Conservation (phyloP, 1,140 invertebrate genomes). For the Pentalonia nigronervosa region DNA sequence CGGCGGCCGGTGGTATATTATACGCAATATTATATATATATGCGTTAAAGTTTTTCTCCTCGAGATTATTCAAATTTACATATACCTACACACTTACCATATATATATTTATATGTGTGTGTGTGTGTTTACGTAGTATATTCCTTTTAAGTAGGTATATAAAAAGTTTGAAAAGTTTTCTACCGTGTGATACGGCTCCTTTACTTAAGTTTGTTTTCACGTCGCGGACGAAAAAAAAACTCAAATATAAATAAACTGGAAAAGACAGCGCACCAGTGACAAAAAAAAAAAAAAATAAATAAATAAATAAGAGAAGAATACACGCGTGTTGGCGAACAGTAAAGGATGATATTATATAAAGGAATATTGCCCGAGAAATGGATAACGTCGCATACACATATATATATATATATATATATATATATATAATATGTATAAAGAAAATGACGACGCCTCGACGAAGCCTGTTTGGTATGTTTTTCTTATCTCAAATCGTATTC, state of each 20-base stretch:
- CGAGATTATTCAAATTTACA: slow-evolving; percentile 25
- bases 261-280: neutral
- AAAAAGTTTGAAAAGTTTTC: slow-evolving; percentile 35
- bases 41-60: slow-evolving; percentile 34
- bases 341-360: slow-evolving; percentile 6
- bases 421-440: neutral
- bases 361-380: slow-evolving; percentile 4
- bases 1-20: neutral
- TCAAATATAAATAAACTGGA: slow-evolving; percentile 35
- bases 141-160: slow-evolving; percentile 40
- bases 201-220: slow-evolving; percentile 13
- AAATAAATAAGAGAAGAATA: neutral
- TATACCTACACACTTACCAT: neutral
- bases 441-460: neutral
- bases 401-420: neutral
- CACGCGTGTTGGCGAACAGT: neutral
- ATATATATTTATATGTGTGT: neutral
- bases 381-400: neutral
- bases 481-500: slow-evolving; percentile 37
- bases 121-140: neutral
- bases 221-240: neutral
- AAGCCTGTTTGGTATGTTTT: slow-evolving; percentile 40
- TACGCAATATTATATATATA: neutral
- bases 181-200: slow-evolving; percentile 14
- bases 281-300: neutral